Conservation (phyloP, 2,113 vertebrate genomes). For the Odocoileus hemionus region DNA sequence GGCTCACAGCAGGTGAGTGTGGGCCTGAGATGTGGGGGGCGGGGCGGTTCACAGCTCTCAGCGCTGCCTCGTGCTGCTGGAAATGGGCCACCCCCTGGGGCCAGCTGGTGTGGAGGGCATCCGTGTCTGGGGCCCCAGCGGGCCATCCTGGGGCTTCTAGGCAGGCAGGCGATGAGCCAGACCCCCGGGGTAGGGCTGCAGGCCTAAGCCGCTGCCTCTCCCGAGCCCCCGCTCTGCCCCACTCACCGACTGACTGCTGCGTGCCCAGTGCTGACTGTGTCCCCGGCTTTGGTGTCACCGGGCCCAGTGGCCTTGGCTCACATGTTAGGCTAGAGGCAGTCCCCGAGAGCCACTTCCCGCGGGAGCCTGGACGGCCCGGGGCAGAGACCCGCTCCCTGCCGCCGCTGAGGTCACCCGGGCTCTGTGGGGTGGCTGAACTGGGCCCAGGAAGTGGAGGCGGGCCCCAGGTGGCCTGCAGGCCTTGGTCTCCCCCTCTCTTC, state of each 20-base stretch:
- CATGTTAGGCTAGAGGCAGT: fast-evolving
- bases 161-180: neutral
- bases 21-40: fast-evolving
- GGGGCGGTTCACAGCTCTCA: fast-evolving
- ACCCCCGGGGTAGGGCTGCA: fast-evolving
- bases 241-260: fast-evolving
- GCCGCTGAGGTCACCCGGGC: fast-evolving
- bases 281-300: neutral
- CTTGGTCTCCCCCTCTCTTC: neutral
- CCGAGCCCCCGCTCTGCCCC: fast-evolving
- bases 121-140: fast-evolving
- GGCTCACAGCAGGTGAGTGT: neutral
- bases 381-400: neutral
- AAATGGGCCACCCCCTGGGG: neutral
- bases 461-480: fast-evolving
- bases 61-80: fast-evolving
- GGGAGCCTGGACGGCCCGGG: neutral
- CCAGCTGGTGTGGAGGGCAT: neutral
- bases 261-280: fast-evolving
- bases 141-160: neutral
- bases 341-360: neutral
- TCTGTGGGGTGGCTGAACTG: too few species aligned
- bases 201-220: fast-evolving
- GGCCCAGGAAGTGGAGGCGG: fast-evolving
- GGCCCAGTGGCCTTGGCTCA: neutral